Evolutionary conservation across 2,888 invertebrate genomes (phyloP).

Genomic region (Phytoseiulus persimilis): DNA sequence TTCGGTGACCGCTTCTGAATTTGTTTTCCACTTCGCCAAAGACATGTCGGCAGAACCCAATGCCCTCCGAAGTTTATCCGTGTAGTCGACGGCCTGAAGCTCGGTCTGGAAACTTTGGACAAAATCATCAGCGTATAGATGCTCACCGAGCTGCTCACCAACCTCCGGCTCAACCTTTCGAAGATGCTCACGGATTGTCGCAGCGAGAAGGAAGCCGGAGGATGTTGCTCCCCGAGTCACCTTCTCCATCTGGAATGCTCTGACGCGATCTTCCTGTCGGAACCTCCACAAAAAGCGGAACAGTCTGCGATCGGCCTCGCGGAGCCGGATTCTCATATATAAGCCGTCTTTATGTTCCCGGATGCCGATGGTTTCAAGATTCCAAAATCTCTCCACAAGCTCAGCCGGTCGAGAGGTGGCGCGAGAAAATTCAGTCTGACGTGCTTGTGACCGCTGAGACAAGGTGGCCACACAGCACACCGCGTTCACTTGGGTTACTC

Average conservation of each 20-base stretch:
- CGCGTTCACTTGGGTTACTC: not conserved
- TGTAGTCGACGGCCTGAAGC: constrained; percentile 40
- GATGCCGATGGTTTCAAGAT: not conserved
- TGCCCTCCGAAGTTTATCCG: constrained; percentile 41
- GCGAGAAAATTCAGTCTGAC: not conserved
- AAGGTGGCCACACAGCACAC: not conserved
- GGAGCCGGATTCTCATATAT: too few relatives aligned
- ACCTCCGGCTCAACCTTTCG: not conserved
- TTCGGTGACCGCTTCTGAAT: constrained; percentile 33
- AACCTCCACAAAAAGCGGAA: too few relatives aligned
- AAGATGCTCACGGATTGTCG: not conserved
- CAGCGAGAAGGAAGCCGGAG: not conserved
- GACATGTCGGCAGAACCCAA: constrained; percentile 43
- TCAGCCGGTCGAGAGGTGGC: not conserved
- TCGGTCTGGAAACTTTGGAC: constrained; percentile 42
- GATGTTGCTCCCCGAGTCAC: not conserved
- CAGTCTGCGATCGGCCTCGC: too few relatives aligned
- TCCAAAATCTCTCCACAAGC: not conserved
- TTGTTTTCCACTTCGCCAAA: constrained; percentile 45
- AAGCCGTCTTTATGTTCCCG: too few relatives aligned
- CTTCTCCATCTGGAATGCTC: not conserved
- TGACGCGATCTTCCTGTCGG: too few relatives aligned
- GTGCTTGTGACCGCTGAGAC: not conserved
- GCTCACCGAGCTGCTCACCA: not conserved
- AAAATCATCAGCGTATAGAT: constrained; percentile 46